A percentile compares a stretch with the other conserved stretches of the same genome.
These are phyloP conservation scores for Mesitornis unicolor DNA, from an alignment of 2,113 vertebrate species.

Conservation along the genomic window DNA sequence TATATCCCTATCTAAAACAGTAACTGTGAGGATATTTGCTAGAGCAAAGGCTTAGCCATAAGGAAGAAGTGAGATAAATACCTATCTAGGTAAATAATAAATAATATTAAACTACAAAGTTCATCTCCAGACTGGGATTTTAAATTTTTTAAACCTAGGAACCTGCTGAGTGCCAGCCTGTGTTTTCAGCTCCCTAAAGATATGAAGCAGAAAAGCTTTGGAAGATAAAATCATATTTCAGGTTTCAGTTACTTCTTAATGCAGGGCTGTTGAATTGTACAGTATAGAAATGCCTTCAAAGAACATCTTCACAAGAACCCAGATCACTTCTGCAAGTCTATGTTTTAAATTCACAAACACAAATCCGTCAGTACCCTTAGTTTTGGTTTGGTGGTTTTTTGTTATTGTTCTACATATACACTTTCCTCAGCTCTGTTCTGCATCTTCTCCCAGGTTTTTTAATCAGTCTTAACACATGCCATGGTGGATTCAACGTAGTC, in stretches of 20 bases:
- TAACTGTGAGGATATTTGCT: neutral
- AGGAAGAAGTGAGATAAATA: neutral
- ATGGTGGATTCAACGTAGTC: neutral
- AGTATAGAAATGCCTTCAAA: neutral
- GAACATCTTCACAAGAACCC: neutral
- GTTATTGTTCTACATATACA: rapidly evolving
- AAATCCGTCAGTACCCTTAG: neutral
- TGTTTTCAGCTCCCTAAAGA: neutral
- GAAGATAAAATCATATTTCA: neutral
- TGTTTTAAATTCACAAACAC: neutral
- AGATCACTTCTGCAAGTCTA: neutral
- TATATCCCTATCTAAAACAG: neutral
- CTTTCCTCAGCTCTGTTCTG: neutral
- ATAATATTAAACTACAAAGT: neutral
- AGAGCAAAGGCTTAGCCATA: neutral
- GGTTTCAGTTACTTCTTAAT: neutral
- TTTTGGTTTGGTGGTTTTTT: neutral
- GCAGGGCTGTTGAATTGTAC: rapidly evolving
- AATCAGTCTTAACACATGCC: neutral
- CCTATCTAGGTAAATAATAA: neutral
- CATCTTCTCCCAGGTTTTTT: neutral
- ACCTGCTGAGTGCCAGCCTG: neutral
- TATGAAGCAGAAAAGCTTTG: neutral
- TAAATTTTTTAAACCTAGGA: neutral
- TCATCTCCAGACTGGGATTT: neutral